Base-by-base conservation (phyloP, 1,140 invertebrate species). In the Hypsibius dujardini region DNA sequence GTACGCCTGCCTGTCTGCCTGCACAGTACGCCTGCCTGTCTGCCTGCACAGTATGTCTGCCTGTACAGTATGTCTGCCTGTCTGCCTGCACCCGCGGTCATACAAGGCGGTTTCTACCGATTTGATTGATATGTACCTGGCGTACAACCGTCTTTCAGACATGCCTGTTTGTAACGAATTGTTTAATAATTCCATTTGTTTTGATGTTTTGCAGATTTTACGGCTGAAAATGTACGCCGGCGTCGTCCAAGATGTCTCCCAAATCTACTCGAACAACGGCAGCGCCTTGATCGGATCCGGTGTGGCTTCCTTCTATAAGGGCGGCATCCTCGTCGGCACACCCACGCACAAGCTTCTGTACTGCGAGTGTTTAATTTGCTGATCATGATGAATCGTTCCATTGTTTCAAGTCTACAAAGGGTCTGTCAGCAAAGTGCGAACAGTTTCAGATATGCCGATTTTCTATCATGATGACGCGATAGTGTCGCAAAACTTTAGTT, bases 281-380 rank as follows among this genome's bases (percentile, higher is more conserved):
- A 7, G 42, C 3, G 3, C 12, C 7, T 42, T 67, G 7, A 67
- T 67, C 62, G 62, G 7, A 3, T 67, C 62, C 7, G 62, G 62
- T 14, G 12, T 42, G 62, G 62, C 62, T 67, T 12, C 45, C 62
- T 42, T 7, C 45, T 42, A 67, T 14, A 67, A 67, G 12, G 62
- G 42, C 7, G 42, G 3, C 7, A 42, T 67, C 12, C 42, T 67
- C 3, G 45, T 67, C 45, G 62, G 62, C 12, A 67, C 62, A 7
- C 62, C 62, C 12, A 67, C 62, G 7, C 62, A 67, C 42, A 67
- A 14, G 45, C 42, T 67, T 7, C 12, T 67, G 62, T 67, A 67
- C 42, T 67, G 62, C 45, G 42, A 67, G 45, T 67, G 62, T 42
- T 67, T 67, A 42, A 67, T 42, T 7, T 67, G 62, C 42, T 67